phyloP scores from a whole-genome alignment of 2,797 vertebrate genomes.

The Bradypodion ventrale region DNA sequence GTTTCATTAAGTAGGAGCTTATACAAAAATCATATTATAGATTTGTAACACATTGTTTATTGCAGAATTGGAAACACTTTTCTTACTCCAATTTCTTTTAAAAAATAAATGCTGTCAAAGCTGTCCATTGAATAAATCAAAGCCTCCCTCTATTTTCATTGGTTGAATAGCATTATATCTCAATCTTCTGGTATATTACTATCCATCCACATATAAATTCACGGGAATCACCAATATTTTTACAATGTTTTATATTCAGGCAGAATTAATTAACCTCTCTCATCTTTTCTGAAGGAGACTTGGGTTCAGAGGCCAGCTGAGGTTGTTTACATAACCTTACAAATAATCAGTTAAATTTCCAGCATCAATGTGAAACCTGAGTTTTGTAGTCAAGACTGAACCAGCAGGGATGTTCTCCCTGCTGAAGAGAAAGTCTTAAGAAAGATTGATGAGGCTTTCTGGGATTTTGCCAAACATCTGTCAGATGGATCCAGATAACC shows the following conservation, averaged over 20 bases:
- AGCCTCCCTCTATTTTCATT: not conserved
- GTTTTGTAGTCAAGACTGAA: not conserved
- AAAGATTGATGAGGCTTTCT: not conserved
- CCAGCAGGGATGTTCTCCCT: not conserved
- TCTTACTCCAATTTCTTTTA: not conserved
- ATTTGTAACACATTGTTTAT: not conserved
- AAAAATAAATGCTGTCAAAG: not conserved
- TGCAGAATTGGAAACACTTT: not conserved
- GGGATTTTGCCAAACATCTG: not conserved
- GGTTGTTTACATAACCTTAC: not conserved
- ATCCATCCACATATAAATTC: not conserved
- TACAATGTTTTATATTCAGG: not conserved
- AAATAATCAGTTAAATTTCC: slow-evolving; percentile 1
- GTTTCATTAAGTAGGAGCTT: too few species aligned
- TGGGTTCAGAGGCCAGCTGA: not conserved
- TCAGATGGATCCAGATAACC: not conserved
- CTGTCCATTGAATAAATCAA: not conserved
- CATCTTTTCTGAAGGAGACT: not conserved
- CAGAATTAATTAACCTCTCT: not conserved
- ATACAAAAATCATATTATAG: not conserved
- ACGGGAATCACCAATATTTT: too few species aligned
- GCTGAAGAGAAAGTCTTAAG: not conserved
- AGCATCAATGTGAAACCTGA: not conserved
- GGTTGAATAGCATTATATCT: not conserved
- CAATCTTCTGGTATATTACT: not conserved